These are phyloP conservation scores for Drosophila baimaii DNA, from an alignment of 1,140 invertebrate genomes.

Conservation along the genomic window DNA sequence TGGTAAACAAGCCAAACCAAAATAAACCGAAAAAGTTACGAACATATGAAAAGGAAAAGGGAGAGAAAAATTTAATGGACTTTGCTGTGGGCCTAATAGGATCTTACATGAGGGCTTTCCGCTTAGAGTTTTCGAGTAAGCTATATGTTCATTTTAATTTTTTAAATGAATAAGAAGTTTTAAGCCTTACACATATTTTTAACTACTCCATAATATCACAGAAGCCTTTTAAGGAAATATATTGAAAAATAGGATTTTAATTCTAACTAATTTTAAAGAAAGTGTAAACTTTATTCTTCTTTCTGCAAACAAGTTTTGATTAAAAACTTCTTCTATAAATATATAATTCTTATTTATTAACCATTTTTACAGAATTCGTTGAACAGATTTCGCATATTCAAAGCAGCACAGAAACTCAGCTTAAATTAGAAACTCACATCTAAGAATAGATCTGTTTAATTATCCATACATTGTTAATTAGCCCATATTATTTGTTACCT, in stretches of 20 bases:
- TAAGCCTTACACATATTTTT: too few species aligned
- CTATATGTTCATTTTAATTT: not conserved
- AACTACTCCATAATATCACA: too few species aligned
- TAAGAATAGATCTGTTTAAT: conserved; percentile 4
- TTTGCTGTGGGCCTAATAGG: conserved; percentile 9
- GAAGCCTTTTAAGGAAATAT: not conserved
- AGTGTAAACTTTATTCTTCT: not conserved
- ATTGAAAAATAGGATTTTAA: not conserved
- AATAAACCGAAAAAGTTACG: conserved; percentile 47
- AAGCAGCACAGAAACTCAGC: not conserved
- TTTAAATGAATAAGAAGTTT: too few species aligned
- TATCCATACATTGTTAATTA: conserved; percentile 8
- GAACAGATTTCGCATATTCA: not conserved
- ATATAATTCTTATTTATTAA: not conserved
- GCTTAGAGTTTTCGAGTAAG: not conserved
- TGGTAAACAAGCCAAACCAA: conserved; percentile 52
- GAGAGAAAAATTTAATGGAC: conserved; percentile 13
- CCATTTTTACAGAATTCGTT: not conserved
- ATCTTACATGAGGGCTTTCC: not conserved
- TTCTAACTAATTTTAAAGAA: not conserved
- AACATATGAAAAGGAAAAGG: conserved; percentile 42
- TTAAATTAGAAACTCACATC: not conserved
- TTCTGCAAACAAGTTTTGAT: not conserved
- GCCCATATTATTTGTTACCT: not conserved
- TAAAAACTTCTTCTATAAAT: not conserved